These are phyloP conservation scores for Zaprionus lineosus DNA, from an alignment of 2,888 invertebrate genomes.

Conservation along the genomic window DNA sequence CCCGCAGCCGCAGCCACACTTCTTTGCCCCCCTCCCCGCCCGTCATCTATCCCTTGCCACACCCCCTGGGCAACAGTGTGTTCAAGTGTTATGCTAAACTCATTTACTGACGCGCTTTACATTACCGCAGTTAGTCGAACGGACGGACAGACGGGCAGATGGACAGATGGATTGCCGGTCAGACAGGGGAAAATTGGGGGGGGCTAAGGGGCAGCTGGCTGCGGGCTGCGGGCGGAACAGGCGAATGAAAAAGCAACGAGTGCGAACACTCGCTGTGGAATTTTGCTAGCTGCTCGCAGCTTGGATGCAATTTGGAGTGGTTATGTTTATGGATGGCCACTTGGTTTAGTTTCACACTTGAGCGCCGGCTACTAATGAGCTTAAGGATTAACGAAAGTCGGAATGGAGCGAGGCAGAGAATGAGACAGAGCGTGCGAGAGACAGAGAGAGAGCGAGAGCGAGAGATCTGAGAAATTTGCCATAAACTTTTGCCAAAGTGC, in stretches of 20 bases:
- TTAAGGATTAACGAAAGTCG: constrained; percentile 58
- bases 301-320: constrained; percentile 24
- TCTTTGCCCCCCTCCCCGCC: neutral
- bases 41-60: neutral
- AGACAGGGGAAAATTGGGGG: too few relatives aligned
- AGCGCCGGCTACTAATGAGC: constrained; percentile 69
- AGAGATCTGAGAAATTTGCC: constrained; percentile 11
- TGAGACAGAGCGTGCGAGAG: neutral
- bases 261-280: constrained; percentile 20
- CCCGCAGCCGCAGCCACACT: neutral
- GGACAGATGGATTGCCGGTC: too few relatives aligned
- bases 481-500: constrained; percentile 16
- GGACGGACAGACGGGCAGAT: too few relatives aligned
- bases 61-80: neutral
- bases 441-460: neutral
- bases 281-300: constrained; percentile 23
- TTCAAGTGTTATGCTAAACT: constrained; percentile 41
- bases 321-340: constrained; percentile 67
- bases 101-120: constrained; percentile 64
- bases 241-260: too few relatives aligned
- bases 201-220: neutral
- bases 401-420: neutral
- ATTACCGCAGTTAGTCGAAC: constrained; percentile 9
- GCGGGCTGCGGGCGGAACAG: neutral
- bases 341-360: constrained; percentile 72